These are phyloP conservation scores for Drosophila tropicalis DNA, from an alignment of 1,140 invertebrate genomes.

Conservation along the genomic window DNA sequence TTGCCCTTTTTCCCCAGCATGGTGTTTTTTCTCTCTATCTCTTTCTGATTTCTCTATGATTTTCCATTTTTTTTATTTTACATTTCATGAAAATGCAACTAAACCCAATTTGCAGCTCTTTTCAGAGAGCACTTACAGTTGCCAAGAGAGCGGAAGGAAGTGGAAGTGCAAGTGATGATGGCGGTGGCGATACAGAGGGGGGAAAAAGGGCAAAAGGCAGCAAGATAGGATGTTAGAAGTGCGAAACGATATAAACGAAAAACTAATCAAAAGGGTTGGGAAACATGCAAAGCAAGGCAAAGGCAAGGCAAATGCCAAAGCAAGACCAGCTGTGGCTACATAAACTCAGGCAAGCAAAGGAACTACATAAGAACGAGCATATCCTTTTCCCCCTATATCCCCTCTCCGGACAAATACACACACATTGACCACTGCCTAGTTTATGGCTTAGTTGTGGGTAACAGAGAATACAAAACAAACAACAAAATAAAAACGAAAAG, in stretches of 20 bases:
- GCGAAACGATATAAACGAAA: conserved; percentile 45
- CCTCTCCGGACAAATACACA: background rate
- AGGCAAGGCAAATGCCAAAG: background rate
- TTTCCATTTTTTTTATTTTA: conserved; percentile 1
- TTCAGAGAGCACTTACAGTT: conserved; percentile 13
- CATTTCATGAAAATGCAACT: conserved; percentile 31
- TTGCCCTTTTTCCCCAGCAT: background rate
- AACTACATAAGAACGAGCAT: conserved; percentile 13
- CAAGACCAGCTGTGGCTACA: conserved; percentile 18
- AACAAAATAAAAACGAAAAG: conserved; percentile 2
- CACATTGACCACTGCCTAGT: conserved; percentile 32
- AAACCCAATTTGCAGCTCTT: conserved; percentile 63
- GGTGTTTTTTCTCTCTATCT: background rate
- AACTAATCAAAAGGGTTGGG: conserved; percentile 62
- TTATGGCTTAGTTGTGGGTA: conserved; percentile 41
- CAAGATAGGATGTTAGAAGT: background rate
- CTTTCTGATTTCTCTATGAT: background rate
- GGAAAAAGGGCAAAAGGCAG: background rate
- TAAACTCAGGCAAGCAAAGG: conserved; percentile 1
- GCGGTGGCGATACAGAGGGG: background rate
- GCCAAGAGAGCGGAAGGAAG: conserved; percentile 17
- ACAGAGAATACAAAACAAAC: conserved; percentile 20
- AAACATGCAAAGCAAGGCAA: conserved; percentile 10
- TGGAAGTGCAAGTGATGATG: conserved; percentile 12
- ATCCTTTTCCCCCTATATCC: background rate